Evolutionary conservation across 2,888 invertebrate species (phyloP), one percentile per base, ranked within the genome.

Genomic region (Plusia festucae): DNA sequence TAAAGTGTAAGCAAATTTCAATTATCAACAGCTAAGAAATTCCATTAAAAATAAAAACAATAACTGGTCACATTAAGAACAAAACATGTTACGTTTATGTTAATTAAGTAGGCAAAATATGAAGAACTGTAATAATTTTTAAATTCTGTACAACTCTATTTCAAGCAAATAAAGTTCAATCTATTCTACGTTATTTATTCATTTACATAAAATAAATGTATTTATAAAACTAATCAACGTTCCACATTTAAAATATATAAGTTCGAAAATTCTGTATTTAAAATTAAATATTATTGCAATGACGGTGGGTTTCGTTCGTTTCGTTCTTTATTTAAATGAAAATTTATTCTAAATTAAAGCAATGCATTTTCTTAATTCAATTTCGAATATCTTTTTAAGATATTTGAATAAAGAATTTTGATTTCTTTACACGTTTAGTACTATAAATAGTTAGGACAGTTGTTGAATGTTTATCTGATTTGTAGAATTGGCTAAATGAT

Each of bases 221-320:
- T n/a, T n/a, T n/a, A n/a, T n/a, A 30, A 34, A 2, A 40, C 15
- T 15, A 40, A 15, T n/a, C 40, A 40, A 40, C 2, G 40, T 40
- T 40, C 40, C n/a, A 40, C 1, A 40, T 40, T n/a, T 40, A 40
- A 40, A 34, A 40, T n/a, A n/a, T n/a, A 1, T n/a, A 40, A 53
- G 27, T 46, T 72, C 55, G 46, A 67, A 65, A 55, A 52, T 72
- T 76, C 72, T 69, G 53, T 67, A 68, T 76, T 72, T 58, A 64
- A 76, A 72, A 54, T 66, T 13, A 66, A 66, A 64, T 66, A 53
- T 22, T n/a, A 32, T 55, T 54, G 53, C 22, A 18, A 18, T 46
- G 46, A 46, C 18, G 20, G 20, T 15, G 11, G 27, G 6, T 46
- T 68, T 5, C n/a, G 52, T 53, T 57, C 53, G 24, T 62, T 52